Conservation (phyloP, 2,797 vertebrate species). For the Bradypodion pumilum region DNA sequence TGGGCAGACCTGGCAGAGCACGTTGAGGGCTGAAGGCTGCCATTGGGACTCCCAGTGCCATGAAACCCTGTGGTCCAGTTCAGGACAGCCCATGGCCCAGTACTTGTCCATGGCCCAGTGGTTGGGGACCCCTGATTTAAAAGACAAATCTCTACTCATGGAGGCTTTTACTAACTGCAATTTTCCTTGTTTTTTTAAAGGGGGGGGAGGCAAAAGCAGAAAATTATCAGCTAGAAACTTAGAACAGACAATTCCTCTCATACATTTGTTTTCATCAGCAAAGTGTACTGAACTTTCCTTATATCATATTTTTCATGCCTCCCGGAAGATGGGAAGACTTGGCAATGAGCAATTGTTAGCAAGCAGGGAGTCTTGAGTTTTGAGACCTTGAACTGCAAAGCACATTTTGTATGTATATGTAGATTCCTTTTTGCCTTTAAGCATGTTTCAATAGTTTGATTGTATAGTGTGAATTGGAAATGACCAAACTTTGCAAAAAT, state of each 20-base stretch:
- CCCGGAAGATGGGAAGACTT: rapidly evolving
- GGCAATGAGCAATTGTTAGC: background rate
- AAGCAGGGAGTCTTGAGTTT: conserved; percentile 25
- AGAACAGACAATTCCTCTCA: conserved; percentile 13
- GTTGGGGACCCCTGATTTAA: too few species aligned
- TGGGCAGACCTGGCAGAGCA: too few species aligned
- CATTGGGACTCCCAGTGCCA: too few species aligned
- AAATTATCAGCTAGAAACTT: background rate
- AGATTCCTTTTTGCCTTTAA: conserved; percentile 48
- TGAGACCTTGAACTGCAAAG: conserved; percentile 34
- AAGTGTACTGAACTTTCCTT: background rate
- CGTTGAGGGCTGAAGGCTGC: too few species aligned
- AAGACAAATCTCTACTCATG: too few species aligned
- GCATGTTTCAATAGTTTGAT: conserved; percentile 49
- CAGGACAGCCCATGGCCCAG: too few species aligned
- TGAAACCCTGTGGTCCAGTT: too few species aligned
- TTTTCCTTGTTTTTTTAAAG: too few species aligned
- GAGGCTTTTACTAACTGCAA: too few species aligned
- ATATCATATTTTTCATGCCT: rapidly evolving
- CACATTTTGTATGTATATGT: conserved; percentile 14
- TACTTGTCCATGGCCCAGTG: too few species aligned
- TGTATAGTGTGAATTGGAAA: conserved; percentile 21
- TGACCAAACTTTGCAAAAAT: conserved; percentile 21
- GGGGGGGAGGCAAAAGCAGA: background rate
- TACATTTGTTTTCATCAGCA: conserved; percentile 27